A percentile compares a stretch with the other conserved stretches of the same genome.
Evolutionary conservation across 2,888 invertebrate genomes (phyloP).

Genomic region (Phlogophora meticulosa): DNA sequence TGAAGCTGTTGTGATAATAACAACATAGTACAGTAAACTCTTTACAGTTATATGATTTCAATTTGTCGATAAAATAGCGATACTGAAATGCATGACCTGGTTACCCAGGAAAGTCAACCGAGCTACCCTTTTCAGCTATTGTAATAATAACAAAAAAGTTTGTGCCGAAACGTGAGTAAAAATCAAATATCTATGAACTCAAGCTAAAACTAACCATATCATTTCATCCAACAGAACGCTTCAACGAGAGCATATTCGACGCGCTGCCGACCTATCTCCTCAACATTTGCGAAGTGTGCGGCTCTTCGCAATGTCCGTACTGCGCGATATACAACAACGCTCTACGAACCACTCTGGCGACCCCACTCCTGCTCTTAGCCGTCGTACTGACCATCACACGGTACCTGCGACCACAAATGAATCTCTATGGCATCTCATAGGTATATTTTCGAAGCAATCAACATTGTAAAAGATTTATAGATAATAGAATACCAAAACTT

Average conservation of each 20-base stretch:
- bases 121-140: too few species aligned
- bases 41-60: too few species aligned
- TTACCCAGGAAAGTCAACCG: too few species aligned
- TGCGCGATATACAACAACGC: conserved; percentile 96
- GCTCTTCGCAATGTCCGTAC: conserved; percentile 98
- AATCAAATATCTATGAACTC: too few species aligned
- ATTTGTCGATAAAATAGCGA: too few species aligned
- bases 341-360: conserved; percentile 71
- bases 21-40: too few species aligned
- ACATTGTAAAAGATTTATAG: conserved; percentile 26
- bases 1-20: too few species aligned
- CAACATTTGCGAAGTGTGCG: conserved; percentile 98
- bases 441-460: conserved; percentile 17
- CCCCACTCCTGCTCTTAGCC: conserved; percentile 65
- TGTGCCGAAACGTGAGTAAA: too few species aligned
- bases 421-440: conserved; percentile 53
- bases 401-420: conserved; percentile 47
- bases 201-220: too few species aligned
- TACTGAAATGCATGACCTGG: too few species aligned
- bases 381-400: conserved; percentile 54
- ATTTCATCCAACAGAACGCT: conserved; percentile 93
- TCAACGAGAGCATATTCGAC: conserved; percentile 97
- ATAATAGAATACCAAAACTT: conserved; percentile 45
- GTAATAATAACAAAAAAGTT: too few species aligned
- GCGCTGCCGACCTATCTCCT: conserved; percentile 96